phyloP scores from a whole-genome alignment of 2,113 vertebrate species.

The Thinocorus orbignyianus region DNA sequence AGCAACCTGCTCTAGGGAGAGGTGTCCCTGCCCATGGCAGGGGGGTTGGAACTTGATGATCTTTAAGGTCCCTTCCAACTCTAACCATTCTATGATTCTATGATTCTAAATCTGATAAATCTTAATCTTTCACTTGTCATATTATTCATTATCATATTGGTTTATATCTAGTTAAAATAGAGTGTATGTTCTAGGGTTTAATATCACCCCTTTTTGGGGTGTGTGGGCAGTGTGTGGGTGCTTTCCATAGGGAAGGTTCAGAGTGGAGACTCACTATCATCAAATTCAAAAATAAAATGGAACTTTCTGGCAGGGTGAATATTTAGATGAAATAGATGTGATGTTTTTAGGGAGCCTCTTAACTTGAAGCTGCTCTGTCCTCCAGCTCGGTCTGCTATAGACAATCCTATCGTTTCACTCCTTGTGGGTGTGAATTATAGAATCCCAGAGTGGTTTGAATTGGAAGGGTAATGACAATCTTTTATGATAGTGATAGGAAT shows the following conservation, averaged over 20 bases:
- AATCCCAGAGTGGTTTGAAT: too few relatives aligned
- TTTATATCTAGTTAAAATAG: neutral
- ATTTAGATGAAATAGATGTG: neutral
- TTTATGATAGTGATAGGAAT: neutral
- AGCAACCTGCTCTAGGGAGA: too few relatives aligned
- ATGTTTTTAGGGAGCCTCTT: neutral
- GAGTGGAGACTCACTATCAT: accelerated
- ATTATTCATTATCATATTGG: too few relatives aligned
- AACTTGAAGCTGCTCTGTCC: neutral
- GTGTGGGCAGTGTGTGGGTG: neutral
- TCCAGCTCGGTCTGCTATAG: neutral
- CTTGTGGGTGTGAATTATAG: neutral
- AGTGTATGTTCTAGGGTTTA: neutral
- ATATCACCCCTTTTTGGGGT: neutral
- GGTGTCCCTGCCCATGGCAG: too few relatives aligned
- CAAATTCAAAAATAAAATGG: neutral
- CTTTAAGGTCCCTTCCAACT: too few relatives aligned
- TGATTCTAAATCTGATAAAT: neutral
- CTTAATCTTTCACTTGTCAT: neutral
- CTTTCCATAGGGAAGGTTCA: neutral
- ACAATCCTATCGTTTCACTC: neutral
- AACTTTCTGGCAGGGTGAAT: neutral
- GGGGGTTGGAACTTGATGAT: too few relatives aligned
- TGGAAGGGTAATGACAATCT: neutral
- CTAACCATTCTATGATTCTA: too few relatives aligned